A percentile compares a stretch with the other conserved stretches of the same genome.
These are phyloP conservation scores for Lepisosteus osseus DNA, from an alignment of 2,113 vertebrate species.

Conservation along the genomic window DNA sequence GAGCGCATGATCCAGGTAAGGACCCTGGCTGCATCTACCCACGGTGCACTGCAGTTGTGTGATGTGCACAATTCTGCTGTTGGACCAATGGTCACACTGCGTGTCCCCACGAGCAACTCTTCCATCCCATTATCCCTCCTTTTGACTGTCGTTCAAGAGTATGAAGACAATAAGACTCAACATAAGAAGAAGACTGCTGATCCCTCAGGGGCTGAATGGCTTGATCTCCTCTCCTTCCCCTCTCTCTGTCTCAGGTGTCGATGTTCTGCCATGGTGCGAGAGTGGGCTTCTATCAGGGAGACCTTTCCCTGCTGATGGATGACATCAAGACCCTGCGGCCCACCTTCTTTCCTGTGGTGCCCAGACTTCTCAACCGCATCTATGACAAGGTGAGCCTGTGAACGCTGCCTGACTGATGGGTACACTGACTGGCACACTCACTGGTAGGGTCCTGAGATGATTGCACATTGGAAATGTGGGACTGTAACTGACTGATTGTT, in stretches of 20 bases:
- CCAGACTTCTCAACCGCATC: conserved; percentile 70
- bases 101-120: no score
- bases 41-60: neutral
- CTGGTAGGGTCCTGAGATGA: neutral
- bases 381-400: conserved; percentile 65
- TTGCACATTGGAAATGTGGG: no score
- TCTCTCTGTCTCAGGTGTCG: conserved; percentile 49
- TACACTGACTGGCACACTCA: no score
- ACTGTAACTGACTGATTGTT: no score
- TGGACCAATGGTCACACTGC: no score
- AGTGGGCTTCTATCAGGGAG: conserved; percentile 72
- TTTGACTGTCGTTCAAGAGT: neutral
- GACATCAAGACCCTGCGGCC: conserved; percentile 74
- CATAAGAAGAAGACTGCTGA: no score
- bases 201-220: no score
- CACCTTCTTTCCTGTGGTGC: conserved; percentile 71
- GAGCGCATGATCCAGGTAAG: conserved; percentile 73
- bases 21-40: neutral
- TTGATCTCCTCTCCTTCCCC: neutral
- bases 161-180: no score
- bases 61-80: neutral
- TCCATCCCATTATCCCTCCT: neutral
- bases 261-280: conserved; percentile 70
- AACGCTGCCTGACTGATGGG: neutral
- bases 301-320: conserved; percentile 70